Conservation (phyloP, 2,113 vertebrate genomes). For the Eurypyga helias region DNA sequence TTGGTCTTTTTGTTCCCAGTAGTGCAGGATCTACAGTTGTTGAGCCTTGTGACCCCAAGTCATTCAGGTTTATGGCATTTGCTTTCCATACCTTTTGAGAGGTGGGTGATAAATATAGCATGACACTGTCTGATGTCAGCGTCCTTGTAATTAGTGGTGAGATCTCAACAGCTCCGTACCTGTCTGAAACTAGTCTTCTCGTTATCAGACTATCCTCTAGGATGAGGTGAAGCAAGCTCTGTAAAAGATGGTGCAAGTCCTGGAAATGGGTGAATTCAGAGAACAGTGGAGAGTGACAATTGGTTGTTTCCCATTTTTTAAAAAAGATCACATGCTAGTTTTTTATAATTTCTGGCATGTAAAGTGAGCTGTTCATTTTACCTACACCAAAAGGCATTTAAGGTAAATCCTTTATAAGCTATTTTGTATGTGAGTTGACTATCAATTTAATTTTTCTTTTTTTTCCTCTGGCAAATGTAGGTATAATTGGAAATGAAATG, state of each 20-base stretch:
- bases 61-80: background rate
- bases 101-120: background rate
- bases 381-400: background rate
- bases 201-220: background rate
- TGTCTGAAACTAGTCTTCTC: background rate
- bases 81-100: background rate
- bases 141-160: background rate
- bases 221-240: background rate
- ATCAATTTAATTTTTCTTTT: background rate
- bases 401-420: background rate
- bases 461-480: background rate
- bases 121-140: background rate
- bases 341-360: background rate
- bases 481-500: background rate
- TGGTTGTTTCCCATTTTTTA: background rate
- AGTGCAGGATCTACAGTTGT: background rate
- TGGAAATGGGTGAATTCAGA: background rate
- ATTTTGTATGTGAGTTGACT: background rate
- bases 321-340: background rate
- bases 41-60: background rate
- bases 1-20: background rate
- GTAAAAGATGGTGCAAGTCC: background rate
- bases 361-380: background rate
- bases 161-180: background rate
- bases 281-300: background rate